These are phyloP conservation scores for Scartelaos histophorus DNA, from an alignment of 2,113 vertebrate genomes.

Conservation along the genomic window DNA sequence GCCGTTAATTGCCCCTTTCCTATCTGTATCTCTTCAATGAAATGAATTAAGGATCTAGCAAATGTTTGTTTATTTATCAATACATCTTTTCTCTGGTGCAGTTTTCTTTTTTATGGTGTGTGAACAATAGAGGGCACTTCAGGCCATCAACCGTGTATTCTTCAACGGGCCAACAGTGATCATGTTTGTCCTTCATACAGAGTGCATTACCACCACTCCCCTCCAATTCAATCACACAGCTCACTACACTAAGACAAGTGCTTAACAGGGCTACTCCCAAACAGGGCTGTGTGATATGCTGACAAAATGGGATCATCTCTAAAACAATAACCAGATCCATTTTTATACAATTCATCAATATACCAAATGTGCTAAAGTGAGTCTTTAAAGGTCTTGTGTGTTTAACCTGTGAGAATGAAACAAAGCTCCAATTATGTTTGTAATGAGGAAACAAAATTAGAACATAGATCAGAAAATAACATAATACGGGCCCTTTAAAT, in stretches of 20 bases:
- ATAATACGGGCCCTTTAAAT: too few relatives aligned
- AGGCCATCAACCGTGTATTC: slow-evolving; percentile 28
- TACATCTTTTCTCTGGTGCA: background rate
- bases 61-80: background rate
- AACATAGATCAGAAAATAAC: too few relatives aligned
- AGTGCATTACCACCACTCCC: slow-evolving; percentile 41
- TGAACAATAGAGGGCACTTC: background rate
- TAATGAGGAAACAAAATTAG: too few relatives aligned
- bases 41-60: background rate
- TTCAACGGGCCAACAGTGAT: slow-evolving; percentile 28
- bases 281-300: background rate
- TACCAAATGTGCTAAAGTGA: background rate
- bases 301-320: background rate
- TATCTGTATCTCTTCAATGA: background rate
- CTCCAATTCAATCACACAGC: slow-evolving; percentile 40
- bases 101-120: background rate
- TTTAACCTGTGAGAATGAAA: too few relatives aligned
- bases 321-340: background rate
- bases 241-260: slow-evolving; percentile 15
- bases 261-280: slow-evolving; percentile 4
- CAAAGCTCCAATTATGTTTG: too few relatives aligned
- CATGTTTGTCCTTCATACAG: slow-evolving; percentile 46
- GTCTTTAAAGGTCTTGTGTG: background rate
- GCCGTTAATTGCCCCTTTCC: too few relatives aligned
- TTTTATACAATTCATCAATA: background rate